phyloP scores from a whole-genome alignment of 2,113 vertebrate genomes.

The Sphyrna mokarran region DNA sequence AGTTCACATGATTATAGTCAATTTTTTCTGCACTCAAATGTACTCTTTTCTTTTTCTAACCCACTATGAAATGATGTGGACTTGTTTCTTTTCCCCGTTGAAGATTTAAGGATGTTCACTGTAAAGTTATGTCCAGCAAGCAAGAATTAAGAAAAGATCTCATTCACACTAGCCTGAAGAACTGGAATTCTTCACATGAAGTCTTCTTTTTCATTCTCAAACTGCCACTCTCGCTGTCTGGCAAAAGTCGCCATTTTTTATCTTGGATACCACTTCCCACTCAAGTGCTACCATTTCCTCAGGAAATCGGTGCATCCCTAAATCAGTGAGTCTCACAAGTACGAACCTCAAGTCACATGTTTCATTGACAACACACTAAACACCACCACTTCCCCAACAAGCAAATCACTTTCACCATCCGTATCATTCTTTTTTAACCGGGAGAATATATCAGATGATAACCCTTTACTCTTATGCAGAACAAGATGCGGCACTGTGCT shows the following conservation, averaged over 20 bases:
- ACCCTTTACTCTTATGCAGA: not conserved
- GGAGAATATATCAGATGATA: not conserved
- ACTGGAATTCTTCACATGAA: not conserved
- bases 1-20: not conserved
- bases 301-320: not conserved
- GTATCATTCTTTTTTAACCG: not conserved
- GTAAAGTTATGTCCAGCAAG: not conserved
- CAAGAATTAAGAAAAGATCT: not conserved
- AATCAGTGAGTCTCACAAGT: not conserved
- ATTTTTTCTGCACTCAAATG: not conserved
- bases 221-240: not conserved
- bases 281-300: not conserved
- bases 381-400: not conserved
- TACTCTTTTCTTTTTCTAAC: not conserved
- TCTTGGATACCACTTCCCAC: not conserved
- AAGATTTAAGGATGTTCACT: not conserved
- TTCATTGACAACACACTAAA: not conserved
- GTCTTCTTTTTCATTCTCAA: not conserved
- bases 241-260: not conserved
- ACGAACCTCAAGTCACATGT: not conserved
- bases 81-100: too few species aligned
- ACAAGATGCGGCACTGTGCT: not conserved
- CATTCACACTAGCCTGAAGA: not conserved
- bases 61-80: not conserved
- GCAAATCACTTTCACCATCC: not conserved